phyloP scores from a whole-genome alignment of 2,113 vertebrate species.

The Syngnathus scovelli region DNA sequence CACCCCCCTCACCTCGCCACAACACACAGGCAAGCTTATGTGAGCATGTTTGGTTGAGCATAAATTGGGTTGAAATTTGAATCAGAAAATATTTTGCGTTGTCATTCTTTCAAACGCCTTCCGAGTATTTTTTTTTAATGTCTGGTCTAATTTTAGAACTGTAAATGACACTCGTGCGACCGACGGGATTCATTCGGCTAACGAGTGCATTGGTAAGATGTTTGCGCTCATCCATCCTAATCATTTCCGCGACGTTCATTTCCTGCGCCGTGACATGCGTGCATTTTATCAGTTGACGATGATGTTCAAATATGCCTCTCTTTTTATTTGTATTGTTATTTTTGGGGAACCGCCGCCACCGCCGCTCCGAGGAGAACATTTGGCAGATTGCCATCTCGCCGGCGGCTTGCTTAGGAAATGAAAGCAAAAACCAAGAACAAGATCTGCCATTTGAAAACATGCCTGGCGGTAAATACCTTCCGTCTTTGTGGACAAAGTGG shows the following conservation, averaged over 20 bases:
- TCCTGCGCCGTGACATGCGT: constrained; percentile 15
- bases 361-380: background rate
- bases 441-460: constrained; percentile 15
- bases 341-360: background rate
- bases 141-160: background rate
- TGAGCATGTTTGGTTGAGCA: no score
- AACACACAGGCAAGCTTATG: background rate
- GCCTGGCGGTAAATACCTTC: constrained; percentile 5
- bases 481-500: constrained; percentile 19
- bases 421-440: constrained; percentile 24
- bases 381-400: constrained; percentile 21
- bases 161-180: background rate
- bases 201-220: background rate
- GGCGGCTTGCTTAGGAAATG: constrained; percentile 37
- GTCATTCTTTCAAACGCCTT: background rate
- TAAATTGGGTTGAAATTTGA: no score
- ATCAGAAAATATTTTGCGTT: background rate
- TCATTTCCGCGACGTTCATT: constrained; percentile 23
- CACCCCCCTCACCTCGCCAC: background rate
- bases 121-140: background rate
- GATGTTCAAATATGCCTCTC: constrained; percentile 14
- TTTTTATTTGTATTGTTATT: constrained; percentile 11
- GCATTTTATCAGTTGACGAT: constrained; percentile 26
- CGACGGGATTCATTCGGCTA: background rate
- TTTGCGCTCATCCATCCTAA: background rate